Base-by-base conservation (phyloP, 2,797 vertebrate genomes). In the Cuniculus paca region DNA sequence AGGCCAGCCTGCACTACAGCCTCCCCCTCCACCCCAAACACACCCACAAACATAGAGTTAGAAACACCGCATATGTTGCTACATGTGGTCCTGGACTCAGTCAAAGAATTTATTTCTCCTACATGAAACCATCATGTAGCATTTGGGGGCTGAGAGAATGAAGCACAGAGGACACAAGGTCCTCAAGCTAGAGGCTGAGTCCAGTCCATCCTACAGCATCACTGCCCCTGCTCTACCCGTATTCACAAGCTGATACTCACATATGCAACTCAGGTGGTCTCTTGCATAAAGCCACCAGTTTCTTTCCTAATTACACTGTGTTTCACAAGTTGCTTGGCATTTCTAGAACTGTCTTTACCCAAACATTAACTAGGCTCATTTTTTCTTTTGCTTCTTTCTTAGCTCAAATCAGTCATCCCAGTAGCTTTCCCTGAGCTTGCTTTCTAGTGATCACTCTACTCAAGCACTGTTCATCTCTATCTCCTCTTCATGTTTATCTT, bases 281-380 rank as follows among this genome's bases (percentile, higher is more conserved):
- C 26, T 75, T 14, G 17, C 7, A 31, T 8, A 45, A 16, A 75
- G 42, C 14, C 72, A 74, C 17, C 28, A 0, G 1, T 54, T 78
- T 90, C 75, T 60, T 80, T 84, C 63, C 72, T 34, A 60, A 9
- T 54, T 54, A 17, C 2, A 24, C 22, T 60, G 31, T 42, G 83
- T 75, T 89, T 81, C 60, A 56, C 42, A n/a, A 4, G 42, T 19
- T 86, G 10, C 42, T 74, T 58, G 83, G 50, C 28, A 78, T 68
- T 95, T 88, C 85, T 63, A 92, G 60, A 89, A 87, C 26, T 34
- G 19, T 86, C 68, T 88, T 88, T 34, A 70, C 6, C 6, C 16
- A 82, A 88, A 68, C 24, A 77, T 24, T 68, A 58, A 58, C 20
- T 48, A 81, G 50, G 12, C 10, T 84, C 17, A 36, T 19, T 65